These are phyloP conservation scores for Euphonia xanthogaster DNA, from an alignment of 2,797 vertebrate genomes.

Conservation along the genomic window DNA sequence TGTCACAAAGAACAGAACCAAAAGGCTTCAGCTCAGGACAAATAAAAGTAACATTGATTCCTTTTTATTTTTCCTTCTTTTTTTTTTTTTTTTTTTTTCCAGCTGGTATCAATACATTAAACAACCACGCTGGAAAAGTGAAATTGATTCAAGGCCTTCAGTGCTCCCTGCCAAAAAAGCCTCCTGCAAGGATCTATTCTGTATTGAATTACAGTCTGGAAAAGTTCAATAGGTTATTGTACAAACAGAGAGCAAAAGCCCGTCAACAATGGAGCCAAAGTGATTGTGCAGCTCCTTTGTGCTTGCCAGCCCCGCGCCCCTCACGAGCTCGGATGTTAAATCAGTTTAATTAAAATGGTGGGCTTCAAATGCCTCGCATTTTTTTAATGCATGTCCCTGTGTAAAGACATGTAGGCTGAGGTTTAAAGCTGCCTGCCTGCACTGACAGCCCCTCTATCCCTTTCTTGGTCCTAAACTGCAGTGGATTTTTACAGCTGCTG, in stretches of 20 bases:
- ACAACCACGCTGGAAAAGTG: constrained; percentile 66
- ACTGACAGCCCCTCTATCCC: not conserved
- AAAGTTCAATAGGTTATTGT: constrained; percentile 73
- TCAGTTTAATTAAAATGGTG: constrained; percentile 65
- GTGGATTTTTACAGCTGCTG: not conserved
- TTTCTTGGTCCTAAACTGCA: not conserved
- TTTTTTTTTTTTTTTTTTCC: not conserved
- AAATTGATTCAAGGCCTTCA: constrained; percentile 71
- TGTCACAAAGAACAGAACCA: constrained; percentile 61
- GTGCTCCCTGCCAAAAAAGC: constrained; percentile 68
- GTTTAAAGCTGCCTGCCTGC: not conserved
- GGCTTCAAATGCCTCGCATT: not conserved
- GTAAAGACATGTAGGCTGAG: not conserved
- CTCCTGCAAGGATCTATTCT: constrained; percentile 71
- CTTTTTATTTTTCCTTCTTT: constrained; percentile 17
- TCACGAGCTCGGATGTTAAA: constrained; percentile 39
- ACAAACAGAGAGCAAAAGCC: constrained; percentile 70
- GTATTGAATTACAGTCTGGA: constrained; percentile 71
- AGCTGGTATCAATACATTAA: constrained; percentile 67
- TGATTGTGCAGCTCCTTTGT: constrained; percentile 60
- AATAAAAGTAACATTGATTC: constrained; percentile 71
- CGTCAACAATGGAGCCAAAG: constrained; percentile 61
- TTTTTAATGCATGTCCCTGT: not conserved
- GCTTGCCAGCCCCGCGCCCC: constrained; percentile 35
- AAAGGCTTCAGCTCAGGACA: constrained; percentile 59